Base-by-base conservation (phyloP, 2,888 invertebrate genomes). In the Pandemis heparana region DNA sequence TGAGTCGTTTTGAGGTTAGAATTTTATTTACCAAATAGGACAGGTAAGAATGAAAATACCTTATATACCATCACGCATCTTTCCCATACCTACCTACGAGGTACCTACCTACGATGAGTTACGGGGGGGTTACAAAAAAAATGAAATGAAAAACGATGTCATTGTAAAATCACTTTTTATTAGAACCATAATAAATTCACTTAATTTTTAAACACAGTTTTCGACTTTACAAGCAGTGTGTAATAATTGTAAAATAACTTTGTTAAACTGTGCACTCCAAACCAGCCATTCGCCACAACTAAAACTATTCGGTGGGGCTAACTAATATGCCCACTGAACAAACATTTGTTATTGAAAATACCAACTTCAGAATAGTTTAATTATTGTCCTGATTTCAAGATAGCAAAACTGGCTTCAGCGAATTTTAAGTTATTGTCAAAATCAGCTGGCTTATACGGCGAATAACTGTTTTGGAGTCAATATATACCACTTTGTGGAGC, bases 111-210 rank as follows among this genome's bases (percentile, higher is more conserved):
- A 10, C 41, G 8, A 8, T 2, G 41, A 8, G 12, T 0, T 4
- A 3, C 43, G 10, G 10, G 43, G 10, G 10, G 43, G n/a, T 7
- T 16, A 4, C 4, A 16, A 16, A 16, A 16, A 6, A 59, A 14
- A 5, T 14, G 3, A 80, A 80, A 53, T 53, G 77, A 75, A 80
- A 81, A 82, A 78, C 72, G 38, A 61, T 23, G 12, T 78, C 67
- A 79, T 82, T 81, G 82, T 75, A 86, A 89, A 89, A 87, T 81
- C 85, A 86, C 81, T 77, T 83, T 89, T 88, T 88, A 87, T 82
- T 88, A 84, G 83, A 84, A 68, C 78, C 79, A 85, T 85, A 82
- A 79, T 85, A 82, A 85, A 83, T 78, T 83, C 83, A 87, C 85
- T 86, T 82, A 83, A 85, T 82, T 82, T 41, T 70, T 56, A 63